Conservation (phyloP, 1,140 invertebrate genomes). For the Bombus terrestris region DNA sequence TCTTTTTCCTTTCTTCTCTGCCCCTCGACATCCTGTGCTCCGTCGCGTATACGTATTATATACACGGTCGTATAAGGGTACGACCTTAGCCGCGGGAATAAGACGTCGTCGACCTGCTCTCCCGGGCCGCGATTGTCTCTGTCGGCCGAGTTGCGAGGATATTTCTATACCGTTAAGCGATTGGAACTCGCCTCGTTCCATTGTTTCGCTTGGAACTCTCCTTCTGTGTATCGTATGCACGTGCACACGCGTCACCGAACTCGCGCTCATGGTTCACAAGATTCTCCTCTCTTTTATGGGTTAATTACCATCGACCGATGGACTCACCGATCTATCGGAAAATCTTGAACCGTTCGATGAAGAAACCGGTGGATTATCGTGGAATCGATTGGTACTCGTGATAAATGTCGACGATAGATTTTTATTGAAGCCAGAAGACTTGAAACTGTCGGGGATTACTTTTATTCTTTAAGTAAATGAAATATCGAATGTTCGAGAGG, state of each 20-base stretch:
- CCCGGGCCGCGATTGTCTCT: constrained; percentile 64
- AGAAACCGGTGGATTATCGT: constrained; percentile 25
- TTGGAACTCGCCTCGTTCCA: constrained; percentile 67
- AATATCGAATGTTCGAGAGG: too few relatives aligned
- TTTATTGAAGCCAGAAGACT: neutral
- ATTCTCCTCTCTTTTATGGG: constrained; percentile 59
- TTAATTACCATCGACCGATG: constrained; percentile 60
- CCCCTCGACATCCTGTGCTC: neutral
- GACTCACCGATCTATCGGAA: constrained; percentile 49
- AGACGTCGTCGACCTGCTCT: constrained; percentile 69
- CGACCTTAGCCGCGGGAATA: constrained; percentile 68
- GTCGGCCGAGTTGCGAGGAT: constrained; percentile 54
- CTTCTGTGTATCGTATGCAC: constrained; percentile 29
- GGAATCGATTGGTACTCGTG: constrained; percentile 25
- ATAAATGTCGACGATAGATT: neutral
- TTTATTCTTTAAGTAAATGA: too few relatives aligned
- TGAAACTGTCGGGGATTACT: neutral
- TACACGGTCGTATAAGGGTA: constrained; percentile 65
- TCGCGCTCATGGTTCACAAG: constrained; percentile 9
- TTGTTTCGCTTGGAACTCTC: constrained; percentile 60
- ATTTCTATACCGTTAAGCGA: constrained; percentile 72
- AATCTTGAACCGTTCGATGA: constrained; percentile 44
- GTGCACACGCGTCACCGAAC: constrained; percentile 15
- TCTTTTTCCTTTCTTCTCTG: neutral
- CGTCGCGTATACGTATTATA: constrained; percentile 42